phyloP scores from a whole-genome alignment of 2,888 invertebrate species.

The Hirtodrosophila histrioides region DNA sequence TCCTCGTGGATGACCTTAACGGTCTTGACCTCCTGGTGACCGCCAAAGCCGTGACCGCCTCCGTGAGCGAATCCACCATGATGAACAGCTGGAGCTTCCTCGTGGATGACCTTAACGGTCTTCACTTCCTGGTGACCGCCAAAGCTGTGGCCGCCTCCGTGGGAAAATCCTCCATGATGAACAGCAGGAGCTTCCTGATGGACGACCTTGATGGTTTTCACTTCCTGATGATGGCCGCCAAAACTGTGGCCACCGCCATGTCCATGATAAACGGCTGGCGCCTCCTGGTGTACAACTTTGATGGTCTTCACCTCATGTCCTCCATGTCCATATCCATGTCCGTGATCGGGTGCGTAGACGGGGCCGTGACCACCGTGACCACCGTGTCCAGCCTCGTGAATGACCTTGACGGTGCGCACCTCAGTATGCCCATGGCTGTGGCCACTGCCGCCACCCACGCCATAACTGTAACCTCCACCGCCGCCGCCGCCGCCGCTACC shows the following conservation, averaged over 20 bases:
- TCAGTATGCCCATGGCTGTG: slow-evolving; percentile 45
- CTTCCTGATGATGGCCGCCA: slow-evolving; percentile 33
- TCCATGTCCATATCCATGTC: slow-evolving; percentile 27
- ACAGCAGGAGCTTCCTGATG: slow-evolving; percentile 26
- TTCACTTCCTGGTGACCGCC: slow-evolving; percentile 61
- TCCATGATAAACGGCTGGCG: slow-evolving; percentile 36
- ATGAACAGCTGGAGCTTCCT: slow-evolving; percentile 42
- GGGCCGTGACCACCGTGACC: slow-evolving; percentile 27
- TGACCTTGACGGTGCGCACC: slow-evolving; percentile 61
- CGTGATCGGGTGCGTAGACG: slow-evolving; percentile 17
- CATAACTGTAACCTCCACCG: slow-evolving; percentile 68
- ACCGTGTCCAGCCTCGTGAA: slow-evolving; percentile 46
- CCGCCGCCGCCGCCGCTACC: slow-evolving; percentile 61
- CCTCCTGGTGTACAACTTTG: slow-evolving; percentile 60
- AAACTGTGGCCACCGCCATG: slow-evolving; percentile 25
- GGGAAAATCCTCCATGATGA: slow-evolving; percentile 18
- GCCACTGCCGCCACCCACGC: slow-evolving; percentile 49
- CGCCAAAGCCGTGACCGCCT: slow-evolving; percentile 12
- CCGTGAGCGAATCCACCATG: slow-evolving; percentile 35
- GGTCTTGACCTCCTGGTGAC: slow-evolving; percentile 33
- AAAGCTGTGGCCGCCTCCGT: slow-evolving; percentile 35
- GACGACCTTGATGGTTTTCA: slow-evolving; percentile 37
- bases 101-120: slow-evolving; percentile 68
- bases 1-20: slow-evolving; percentile 39
- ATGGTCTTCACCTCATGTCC: slow-evolving; percentile 50